These are phyloP conservation scores for Scolopax mira DNA, from an alignment of 2,113 vertebrate species.

Conservation along the genomic window DNA sequence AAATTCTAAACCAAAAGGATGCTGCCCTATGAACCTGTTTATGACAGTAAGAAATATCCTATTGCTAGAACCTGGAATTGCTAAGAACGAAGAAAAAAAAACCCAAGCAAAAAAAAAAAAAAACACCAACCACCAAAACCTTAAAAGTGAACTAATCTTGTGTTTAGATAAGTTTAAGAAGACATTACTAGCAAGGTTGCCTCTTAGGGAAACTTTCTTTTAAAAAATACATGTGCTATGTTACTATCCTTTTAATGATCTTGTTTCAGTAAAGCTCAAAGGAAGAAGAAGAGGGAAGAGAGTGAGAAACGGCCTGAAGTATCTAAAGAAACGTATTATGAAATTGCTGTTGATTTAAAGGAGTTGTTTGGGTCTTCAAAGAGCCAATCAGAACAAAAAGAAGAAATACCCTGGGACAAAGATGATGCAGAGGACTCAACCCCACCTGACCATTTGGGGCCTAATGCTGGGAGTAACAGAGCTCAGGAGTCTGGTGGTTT, in stretches of 20 bases:
- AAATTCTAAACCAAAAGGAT: not conserved
- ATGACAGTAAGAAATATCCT: not conserved
- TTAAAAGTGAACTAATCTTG: not conserved
- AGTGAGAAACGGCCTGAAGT: slow-evolving; percentile 85
- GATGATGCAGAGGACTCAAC: not conserved
- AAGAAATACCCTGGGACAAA: slow-evolving; percentile 29
- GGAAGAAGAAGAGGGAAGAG: slow-evolving; percentile 83
- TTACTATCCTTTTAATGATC: not conserved
- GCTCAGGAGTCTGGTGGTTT: slow-evolving; percentile 66
- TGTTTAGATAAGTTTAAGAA: not conserved
- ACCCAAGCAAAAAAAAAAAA: not conserved
- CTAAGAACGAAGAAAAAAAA: not conserved
- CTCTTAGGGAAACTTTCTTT: not conserved
- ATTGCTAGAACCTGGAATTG: not conserved
- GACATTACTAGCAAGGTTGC: not conserved
- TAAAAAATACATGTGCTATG: not conserved
- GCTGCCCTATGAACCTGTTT: not conserved
- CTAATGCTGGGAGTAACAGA: not conserved
- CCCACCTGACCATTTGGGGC: not conserved
- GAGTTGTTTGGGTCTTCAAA: slow-evolving; percentile 77
- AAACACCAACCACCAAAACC: not conserved
- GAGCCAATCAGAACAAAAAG: slow-evolving; percentile 7
- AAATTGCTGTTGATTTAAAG: slow-evolving; percentile 83
- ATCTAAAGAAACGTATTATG: slow-evolving; percentile 84
- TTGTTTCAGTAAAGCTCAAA: slow-evolving; percentile 77